These are phyloP conservation scores for Gyps fulvus DNA, from an alignment of 2,113 vertebrate genomes.

Conservation along the genomic window DNA sequence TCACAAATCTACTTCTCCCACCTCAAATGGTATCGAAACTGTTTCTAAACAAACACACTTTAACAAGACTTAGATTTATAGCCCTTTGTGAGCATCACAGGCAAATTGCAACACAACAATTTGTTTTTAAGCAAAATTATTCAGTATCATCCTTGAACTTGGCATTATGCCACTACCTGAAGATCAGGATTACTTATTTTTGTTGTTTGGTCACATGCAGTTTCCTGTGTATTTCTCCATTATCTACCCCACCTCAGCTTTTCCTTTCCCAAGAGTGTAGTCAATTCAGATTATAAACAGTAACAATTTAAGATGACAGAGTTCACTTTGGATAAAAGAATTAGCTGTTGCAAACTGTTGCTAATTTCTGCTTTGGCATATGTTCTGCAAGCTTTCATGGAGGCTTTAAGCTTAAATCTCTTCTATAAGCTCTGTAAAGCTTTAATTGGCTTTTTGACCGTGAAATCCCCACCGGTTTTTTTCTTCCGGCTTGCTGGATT, in stretches of 20 bases:
- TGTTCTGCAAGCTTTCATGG: background rate
- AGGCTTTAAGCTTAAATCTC: background rate
- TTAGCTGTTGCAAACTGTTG: background rate
- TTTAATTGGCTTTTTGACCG: constrained; percentile 25
- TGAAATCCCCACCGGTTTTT: background rate
- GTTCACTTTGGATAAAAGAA: constrained; percentile 11
- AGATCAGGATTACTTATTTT: background rate
- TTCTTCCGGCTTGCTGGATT: background rate
- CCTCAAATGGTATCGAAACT: background rate
- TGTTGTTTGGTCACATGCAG: background rate
- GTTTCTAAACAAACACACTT: background rate
- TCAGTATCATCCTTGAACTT: background rate
- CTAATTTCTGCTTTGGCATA: constrained; percentile 1
- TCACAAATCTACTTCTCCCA: background rate
- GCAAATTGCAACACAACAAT: background rate
- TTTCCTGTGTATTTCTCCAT: background rate
- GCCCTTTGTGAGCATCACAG: background rate
- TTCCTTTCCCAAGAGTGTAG: background rate
- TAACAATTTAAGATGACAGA: background rate
- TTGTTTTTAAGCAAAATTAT: background rate
- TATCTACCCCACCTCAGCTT: background rate
- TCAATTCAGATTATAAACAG: background rate
- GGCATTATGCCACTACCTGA: background rate
- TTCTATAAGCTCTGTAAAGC: constrained; percentile 1
- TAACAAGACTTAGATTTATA: background rate